Base-by-base conservation (phyloP, 2,888 invertebrate genomes). In the Pristionchus maxplancki region DNA sequence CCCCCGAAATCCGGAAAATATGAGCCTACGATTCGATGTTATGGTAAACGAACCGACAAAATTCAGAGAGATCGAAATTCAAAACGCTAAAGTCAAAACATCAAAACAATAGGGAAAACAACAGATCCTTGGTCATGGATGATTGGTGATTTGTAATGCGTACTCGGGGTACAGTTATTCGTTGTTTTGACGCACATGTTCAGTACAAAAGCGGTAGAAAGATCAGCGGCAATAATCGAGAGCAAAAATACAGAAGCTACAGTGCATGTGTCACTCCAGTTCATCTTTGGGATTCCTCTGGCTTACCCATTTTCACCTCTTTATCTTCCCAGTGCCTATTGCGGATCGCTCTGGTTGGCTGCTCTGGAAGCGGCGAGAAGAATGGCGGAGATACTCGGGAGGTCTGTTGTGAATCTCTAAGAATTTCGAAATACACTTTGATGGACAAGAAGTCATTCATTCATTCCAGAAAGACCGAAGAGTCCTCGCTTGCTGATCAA, bases 291-390 rank as follows among this genome's bases (percentile, higher is more conserved):
- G n/a, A n/a, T n/a, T n/a, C n/a, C n/a, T n/a, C n/a, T n/a, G n/a
- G n/a, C n/a, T n/a, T n/a, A n/a, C n/a, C n/a, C n/a, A n/a, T n/a
- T n/a, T n/a, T n/a, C n/a, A n/a, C n/a, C n/a, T n/a, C n/a, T n/a
- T n/a, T n/a, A n/a, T n/a, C n/a, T n/a, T n/a, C n/a, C n/a, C 95
- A 97, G 98, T 95, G 97, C 98, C 0, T 98, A 98, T 95, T 98
- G 98, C 95, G 97, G 97, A 28, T 97, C 97, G 6, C 95, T 98
- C 78, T 98, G 97, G 97, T 95, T 98, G 88, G 97, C 97, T 0
- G 96, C 97, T 8, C 90, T 96, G 58, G 92, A 94, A 13, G 95
- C 94, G 91, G 94, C 94, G 86, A 89, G 93, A 20, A 92, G 95
- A 89, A 95, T 95, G 94, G 93, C 93, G 20, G 90, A 90, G 48